Conservation (phyloP, 2,113 vertebrate species). For the Falco punctatus region DNA sequence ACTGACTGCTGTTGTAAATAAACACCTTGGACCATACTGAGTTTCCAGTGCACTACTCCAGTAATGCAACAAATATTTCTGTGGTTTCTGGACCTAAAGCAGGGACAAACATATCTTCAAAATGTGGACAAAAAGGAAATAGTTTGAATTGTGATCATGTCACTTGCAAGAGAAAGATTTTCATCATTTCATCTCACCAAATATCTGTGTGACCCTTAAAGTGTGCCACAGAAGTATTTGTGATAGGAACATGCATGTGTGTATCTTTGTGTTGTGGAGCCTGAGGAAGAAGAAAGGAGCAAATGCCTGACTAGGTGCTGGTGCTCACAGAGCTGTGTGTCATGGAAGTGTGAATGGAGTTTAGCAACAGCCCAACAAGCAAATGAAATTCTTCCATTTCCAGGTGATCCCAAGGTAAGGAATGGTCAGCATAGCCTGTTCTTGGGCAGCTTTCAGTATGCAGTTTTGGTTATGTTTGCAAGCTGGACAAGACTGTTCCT, state of each 20-base stretch:
- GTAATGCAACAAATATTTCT: background rate
- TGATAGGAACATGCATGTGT: background rate
- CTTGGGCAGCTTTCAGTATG: background rate
- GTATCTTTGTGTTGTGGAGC: background rate
- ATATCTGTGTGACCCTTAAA: rapidly evolving
- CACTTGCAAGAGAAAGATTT: background rate
- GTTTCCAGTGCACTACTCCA: background rate
- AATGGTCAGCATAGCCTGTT: background rate
- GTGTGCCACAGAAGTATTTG: background rate
- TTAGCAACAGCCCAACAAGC: background rate
- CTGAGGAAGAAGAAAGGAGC: background rate
- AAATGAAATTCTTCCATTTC: background rate
- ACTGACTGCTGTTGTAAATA: background rate
- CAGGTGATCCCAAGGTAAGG: background rate
- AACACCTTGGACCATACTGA: background rate
- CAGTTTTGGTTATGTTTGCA: background rate
- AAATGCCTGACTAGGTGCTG: background rate
- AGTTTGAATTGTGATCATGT: background rate
- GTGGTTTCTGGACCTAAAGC: background rate
- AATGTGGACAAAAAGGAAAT: background rate
- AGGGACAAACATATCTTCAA: background rate
- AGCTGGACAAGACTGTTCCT: background rate
- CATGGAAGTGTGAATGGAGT: background rate
- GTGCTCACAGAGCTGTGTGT: background rate
- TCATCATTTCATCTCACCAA: background rate